Evolutionary conservation across 2,113 vertebrate species (phyloP).

Genomic region (Aplodontia rufa): DNA sequence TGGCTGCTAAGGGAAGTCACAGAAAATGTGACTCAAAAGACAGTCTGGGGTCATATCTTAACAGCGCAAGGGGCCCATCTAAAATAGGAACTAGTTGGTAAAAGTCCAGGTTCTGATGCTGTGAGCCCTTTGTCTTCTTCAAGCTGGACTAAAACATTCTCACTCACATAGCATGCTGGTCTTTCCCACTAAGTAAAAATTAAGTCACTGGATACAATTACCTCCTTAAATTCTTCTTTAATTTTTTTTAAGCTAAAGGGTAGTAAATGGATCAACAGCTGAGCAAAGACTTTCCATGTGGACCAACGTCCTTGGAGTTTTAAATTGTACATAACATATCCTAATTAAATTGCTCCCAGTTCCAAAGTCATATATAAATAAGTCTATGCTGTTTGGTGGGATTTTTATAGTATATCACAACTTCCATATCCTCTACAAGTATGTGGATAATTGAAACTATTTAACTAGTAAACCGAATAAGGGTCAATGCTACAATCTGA

Average conservation of each 20-base stretch:
- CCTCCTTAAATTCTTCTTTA: neutral
- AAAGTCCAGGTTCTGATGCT: neutral
- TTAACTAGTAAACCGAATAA: neutral
- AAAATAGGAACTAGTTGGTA: neutral
- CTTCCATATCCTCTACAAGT: neutral
- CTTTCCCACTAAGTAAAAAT: neutral
- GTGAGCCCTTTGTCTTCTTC: neutral
- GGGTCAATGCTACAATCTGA: neutral
- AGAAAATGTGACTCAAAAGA: neutral
- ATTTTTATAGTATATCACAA: neutral
- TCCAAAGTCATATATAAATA: neutral
- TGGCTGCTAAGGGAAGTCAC: neutral
- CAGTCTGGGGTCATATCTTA: neutral
- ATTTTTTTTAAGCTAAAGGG: constrained; percentile 14
- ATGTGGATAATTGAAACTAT: neutral
- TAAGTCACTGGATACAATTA: neutral
- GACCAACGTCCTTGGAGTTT: neutral
- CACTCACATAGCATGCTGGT: neutral
- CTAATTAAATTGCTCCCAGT: neutral
- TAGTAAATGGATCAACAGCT: neutral
- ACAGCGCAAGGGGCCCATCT: neutral
- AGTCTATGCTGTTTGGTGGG: neutral
- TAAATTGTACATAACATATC: neutral
- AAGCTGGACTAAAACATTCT: neutral
- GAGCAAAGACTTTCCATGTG: neutral